Evolutionary conservation across 2,113 vertebrate genomes (phyloP).

Genomic region (Myotis lucifugus): DNA sequence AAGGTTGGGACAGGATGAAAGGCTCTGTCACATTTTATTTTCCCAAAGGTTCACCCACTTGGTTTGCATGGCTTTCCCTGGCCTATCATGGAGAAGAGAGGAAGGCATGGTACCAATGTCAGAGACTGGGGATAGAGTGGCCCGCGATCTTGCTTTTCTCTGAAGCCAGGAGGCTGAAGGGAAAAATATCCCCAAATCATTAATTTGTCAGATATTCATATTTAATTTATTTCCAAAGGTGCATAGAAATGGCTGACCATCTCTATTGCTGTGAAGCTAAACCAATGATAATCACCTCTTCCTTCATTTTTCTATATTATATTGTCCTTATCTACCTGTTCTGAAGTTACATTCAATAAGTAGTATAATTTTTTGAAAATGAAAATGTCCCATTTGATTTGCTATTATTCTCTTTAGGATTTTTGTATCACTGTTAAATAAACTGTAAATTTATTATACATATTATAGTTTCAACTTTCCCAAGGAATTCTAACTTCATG

Average conservation of each 20-base stretch:
- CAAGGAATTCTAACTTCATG: not conserved
- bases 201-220: not conserved
- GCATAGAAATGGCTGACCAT: not conserved
- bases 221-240: not conserved
- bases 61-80: not conserved
- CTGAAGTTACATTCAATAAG: not conserved
- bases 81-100: fast-evolving
- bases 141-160: not conserved
- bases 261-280: too few species aligned
- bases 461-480: not conserved
- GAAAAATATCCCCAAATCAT: not conserved
- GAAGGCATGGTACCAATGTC: too few species aligned
- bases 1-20: not conserved
- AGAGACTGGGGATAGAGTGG: not conserved
- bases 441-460: not conserved
- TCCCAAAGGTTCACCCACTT: not conserved
- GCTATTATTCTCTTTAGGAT: not conserved
- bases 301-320: not conserved
- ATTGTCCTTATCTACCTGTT: not conserved
- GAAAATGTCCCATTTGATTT: not conserved
- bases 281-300: fast-evolving
- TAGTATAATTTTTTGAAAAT: not conserved
- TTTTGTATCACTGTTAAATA: not conserved
- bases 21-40: not conserved
- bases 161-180: not conserved